phyloP scores from a whole-genome alignment of 2,888 invertebrate genomes.

The Drosophila kuntzei region DNA sequence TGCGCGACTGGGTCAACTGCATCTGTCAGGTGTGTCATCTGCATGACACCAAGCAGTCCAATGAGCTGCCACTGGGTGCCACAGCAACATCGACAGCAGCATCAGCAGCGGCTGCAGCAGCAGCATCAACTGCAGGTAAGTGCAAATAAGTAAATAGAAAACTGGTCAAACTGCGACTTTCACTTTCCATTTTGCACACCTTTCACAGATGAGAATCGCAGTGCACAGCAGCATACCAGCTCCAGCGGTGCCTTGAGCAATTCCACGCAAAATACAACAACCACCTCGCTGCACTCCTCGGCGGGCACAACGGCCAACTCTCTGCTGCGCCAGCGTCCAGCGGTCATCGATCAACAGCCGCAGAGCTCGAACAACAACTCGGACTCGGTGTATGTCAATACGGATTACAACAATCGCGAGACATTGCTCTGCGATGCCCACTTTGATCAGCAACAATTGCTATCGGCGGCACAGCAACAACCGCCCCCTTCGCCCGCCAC shows the following conservation, averaged over 20 bases:
- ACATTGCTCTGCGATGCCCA: slow-evolving; percentile 81
- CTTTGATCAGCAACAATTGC: slow-evolving; percentile 75
- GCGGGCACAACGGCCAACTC: slow-evolving; percentile 54
- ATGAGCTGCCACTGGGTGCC: slow-evolving; percentile 74
- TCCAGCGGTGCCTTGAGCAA: slow-evolving; percentile 68
- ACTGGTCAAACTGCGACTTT: slow-evolving; percentile 43
- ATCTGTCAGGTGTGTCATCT: slow-evolving; percentile 96
- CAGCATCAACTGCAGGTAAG: slow-evolving; percentile 50
- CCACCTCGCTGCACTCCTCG: slow-evolving; percentile 77
- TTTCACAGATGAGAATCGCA: slow-evolving; percentile 71
- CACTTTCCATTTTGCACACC: slow-evolving; percentile 22
- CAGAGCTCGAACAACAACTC: slow-evolving; percentile 62
- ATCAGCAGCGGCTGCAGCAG: slow-evolving; percentile 24
- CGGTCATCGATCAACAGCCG: slow-evolving; percentile 48
- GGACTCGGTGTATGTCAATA: slow-evolving; percentile 84
- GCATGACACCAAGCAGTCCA: slow-evolving; percentile 87
- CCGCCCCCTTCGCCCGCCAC: slow-evolving; percentile 76
- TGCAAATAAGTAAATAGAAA: background rate
- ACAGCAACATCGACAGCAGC: slow-evolving; percentile 51
- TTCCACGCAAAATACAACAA: slow-evolving; percentile 78
- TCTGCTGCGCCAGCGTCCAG: slow-evolving; percentile 31
- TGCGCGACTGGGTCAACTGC: slow-evolving; percentile 98
- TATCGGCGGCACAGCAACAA: slow-evolving; percentile 71
- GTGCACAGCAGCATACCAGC: slow-evolving; percentile 67
- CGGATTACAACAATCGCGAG: slow-evolving; percentile 84